Evolutionary conservation across 2,797 vertebrate species (phyloP), one percentile per base, ranked within the genome.

Genomic region (Oryzias sinensis): DNA sequence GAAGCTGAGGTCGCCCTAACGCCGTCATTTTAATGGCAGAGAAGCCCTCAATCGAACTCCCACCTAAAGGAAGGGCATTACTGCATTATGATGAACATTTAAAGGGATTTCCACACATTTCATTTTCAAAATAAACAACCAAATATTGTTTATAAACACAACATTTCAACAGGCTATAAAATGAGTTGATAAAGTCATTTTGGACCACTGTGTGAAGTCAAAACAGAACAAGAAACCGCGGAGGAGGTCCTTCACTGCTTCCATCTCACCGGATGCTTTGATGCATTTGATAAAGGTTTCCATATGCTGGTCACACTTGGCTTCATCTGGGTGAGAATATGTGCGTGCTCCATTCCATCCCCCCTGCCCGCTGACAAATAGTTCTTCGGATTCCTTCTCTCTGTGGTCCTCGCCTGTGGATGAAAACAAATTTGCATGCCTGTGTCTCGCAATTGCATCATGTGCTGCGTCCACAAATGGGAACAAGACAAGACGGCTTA

Each of bases 261-360:
- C 20, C 4, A 8, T 65, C 66, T 53, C 56, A 97, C 96, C 85
- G 43, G 93, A 95, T 24, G 95, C 95, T 33, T 93, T 89, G 1
- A 98, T 97, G 70, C 95, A 95, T 62, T 62, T 89, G 17, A 96
- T 84, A 53, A 99, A 95, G 0, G 87, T 96, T 76, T 97, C 94
- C 95, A 97, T 93, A 72, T 95, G 92, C 60, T 89, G 89, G 83
- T 99, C 96, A 53, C 96, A 98, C 86, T 96, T 97, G 77, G 89
- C 86, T 81, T 98, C 95, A 0, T 91, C 93, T 0, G 91, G 68
- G 0, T 93, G 90, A 83, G 95, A 92, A 65, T 95, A 95, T 0
- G 88, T 89, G 40, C 70, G 76, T n/a, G 91, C 85, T 0, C 90
- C 76, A 1, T 80, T 77, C 62, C 88, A 88, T 0, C 88, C 83